phyloP scores from a whole-genome alignment of 1,140 invertebrate species.

The Cotesia vestalis region DNA sequence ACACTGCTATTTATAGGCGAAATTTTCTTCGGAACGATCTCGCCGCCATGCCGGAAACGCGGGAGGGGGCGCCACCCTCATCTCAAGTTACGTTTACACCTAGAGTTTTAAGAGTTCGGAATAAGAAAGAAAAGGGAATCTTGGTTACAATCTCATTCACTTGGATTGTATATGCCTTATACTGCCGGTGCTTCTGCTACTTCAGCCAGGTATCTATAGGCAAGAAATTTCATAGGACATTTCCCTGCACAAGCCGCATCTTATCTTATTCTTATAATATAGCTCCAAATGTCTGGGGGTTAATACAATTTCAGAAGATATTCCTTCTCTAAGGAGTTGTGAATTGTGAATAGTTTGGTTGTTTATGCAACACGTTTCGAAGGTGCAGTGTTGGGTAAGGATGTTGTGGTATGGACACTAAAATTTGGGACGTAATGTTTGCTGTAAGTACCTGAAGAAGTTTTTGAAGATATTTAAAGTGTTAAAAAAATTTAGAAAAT shows the following conservation, averaged over 20 bases:
- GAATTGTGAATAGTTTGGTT: neutral
- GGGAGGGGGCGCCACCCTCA: slow-evolving; percentile 2
- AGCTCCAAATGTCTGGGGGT: neutral
- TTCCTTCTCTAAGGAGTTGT: too few species aligned
- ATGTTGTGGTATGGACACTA: too few species aligned
- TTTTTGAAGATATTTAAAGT: too few species aligned
- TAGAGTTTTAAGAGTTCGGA: slow-evolving; percentile 27
- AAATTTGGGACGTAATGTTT: too few species aligned
- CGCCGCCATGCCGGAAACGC: slow-evolving; percentile 31
- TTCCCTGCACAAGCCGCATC: neutral
- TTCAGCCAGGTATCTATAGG: neutral
- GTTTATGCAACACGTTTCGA: neutral
- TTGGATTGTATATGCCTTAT: neutral
- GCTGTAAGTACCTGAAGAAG: too few species aligned
- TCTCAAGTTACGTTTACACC: slow-evolving; percentile 17
- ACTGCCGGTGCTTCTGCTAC: neutral
- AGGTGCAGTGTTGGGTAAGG: too few species aligned
- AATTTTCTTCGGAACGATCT: slow-evolving; percentile 62
- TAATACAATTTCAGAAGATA: too few species aligned
- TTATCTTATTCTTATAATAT: too few species aligned
- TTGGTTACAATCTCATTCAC: slow-evolving; percentile 15
- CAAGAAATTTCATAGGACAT: slow-evolving; percentile 4
- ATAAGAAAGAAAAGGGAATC: slow-evolving; percentile 18
- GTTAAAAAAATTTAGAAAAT: too few species aligned
- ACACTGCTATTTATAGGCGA: slow-evolving; percentile 67